phyloP scores from a whole-genome alignment of 2,797 vertebrate species.

The Crenuchus spilurus region DNA sequence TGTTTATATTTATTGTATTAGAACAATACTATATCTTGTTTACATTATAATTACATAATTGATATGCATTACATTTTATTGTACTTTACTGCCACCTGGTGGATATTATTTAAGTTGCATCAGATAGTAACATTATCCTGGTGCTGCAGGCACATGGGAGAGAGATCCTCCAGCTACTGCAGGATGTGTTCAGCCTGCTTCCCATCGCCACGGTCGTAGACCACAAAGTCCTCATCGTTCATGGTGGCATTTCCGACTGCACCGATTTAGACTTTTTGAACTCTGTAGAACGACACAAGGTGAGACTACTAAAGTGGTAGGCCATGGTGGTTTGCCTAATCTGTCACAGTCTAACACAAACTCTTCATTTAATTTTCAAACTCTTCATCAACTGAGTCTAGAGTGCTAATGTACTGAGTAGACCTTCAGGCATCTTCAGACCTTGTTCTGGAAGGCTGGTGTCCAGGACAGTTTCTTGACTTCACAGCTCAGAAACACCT shows the following conservation, averaged over 20 bases:
- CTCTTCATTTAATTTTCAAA: no score
- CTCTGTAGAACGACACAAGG: slow-evolving; percentile 86
- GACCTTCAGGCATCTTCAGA: no score
- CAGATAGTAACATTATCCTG: background rate
- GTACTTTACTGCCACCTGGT: slow-evolving; percentile 21
- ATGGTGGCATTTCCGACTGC: slow-evolving; percentile 92
- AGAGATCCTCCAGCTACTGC: slow-evolving; percentile 85
- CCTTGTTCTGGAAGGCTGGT: no score
- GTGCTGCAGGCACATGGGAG: slow-evolving; percentile 78
- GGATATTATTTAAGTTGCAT: background rate
- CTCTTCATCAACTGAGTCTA: no score
- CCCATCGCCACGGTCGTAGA: slow-evolving; percentile 92
- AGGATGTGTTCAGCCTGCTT: slow-evolving; percentile 91
- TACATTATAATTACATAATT: background rate
- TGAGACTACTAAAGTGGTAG: slow-evolving; percentile 61
- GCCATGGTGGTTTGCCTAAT: no score
- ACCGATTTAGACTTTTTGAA: slow-evolving; percentile 88
- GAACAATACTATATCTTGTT: no score
- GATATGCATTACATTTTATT: background rate
- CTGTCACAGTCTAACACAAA: no score
- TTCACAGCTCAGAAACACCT: no score
- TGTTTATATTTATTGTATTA: no score
- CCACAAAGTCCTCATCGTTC: slow-evolving; percentile 89
- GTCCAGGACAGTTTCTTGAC: no score
- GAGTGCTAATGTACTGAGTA: no score